phyloP scores from a whole-genome alignment of 2,888 invertebrate species.

The Orthosia gracilis region DNA sequence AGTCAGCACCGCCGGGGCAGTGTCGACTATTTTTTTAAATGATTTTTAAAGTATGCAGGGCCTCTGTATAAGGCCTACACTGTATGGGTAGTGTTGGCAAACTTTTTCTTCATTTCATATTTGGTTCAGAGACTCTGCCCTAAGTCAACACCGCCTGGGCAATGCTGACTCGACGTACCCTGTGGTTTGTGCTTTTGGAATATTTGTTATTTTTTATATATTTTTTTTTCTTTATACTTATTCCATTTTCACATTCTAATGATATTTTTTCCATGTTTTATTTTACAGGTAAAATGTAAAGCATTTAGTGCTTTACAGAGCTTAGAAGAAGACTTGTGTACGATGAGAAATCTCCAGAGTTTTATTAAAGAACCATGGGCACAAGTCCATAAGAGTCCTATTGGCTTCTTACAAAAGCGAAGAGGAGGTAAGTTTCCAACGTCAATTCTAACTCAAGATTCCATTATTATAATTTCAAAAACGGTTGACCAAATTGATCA shows the following conservation, averaged over 20 bases:
- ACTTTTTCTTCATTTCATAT: background rate
- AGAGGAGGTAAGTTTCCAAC: conserved; percentile 92
- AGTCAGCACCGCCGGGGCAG: conserved; percentile 58
- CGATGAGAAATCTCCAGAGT: conserved; percentile 94
- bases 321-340: conserved; percentile 96
- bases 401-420: conserved; percentile 96
- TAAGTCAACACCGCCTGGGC: conserved; percentile 61
- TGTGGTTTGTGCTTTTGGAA: conserved; percentile 51
- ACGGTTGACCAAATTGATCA: too few relatives aligned
- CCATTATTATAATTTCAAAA: background rate
- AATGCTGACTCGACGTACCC: conserved; percentile 45
- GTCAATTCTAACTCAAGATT: background rate
- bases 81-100: conserved; percentile 15
- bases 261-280: conserved; percentile 23
- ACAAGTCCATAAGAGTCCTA: conserved; percentile 96
- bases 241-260: background rate
- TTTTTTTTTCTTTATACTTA: background rate
- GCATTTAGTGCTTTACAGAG: conserved; percentile 98
- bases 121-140: conserved; percentile 48
- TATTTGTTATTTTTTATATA: background rate
- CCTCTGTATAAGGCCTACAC: conserved; percentile 31
- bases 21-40: conserved; percentile 23
- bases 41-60: conserved; percentile 31
- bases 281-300: conserved; percentile 94
- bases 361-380: conserved; percentile 93